These are phyloP conservation scores for Bryconaethiops microstoma DNA, from an alignment of 2,797 vertebrate genomes.

Conservation along the genomic window DNA sequence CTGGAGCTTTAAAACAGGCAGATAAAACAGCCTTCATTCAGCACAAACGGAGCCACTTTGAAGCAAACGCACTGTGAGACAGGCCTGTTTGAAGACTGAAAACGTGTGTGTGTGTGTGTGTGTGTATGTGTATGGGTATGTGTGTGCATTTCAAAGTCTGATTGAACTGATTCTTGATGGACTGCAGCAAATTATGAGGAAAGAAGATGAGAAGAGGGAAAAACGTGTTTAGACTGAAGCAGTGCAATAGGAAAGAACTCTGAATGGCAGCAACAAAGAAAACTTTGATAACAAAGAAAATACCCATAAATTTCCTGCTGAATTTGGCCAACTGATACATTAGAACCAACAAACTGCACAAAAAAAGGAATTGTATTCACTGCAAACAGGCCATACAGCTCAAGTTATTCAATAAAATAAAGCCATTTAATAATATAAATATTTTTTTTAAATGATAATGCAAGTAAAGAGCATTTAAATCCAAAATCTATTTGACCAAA, in stretches of 20 bases:
- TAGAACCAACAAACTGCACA: too few relatives aligned
- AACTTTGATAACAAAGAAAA: too few relatives aligned
- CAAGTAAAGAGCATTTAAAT: too few relatives aligned
- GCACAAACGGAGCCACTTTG: neutral
- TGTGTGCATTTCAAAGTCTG: neutral
- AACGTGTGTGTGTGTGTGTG: slow-evolving; percentile 11
- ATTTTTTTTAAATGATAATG: too few relatives aligned
- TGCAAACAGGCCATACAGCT: too few relatives aligned
- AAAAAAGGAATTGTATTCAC: too few relatives aligned
- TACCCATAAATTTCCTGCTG: too few relatives aligned
- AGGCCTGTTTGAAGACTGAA: neutral
- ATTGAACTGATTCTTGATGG: neutral
- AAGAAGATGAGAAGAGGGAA: neutral
- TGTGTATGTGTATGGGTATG: neutral
- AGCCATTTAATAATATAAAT: too few relatives aligned
- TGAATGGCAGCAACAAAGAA: too few relatives aligned
- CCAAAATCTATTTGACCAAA: too few relatives aligned
- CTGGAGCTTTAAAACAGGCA: neutral
- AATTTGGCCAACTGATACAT: too few relatives aligned
- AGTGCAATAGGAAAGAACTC: neutral
- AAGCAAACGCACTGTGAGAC: neutral
- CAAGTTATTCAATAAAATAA: too few relatives aligned
- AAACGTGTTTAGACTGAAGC: neutral
- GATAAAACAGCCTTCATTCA: neutral
- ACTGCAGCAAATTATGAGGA: neutral